Evolutionary conservation across 1,140 invertebrate genomes (phyloP).

Genomic region (Colletes latitarsis): DNA sequence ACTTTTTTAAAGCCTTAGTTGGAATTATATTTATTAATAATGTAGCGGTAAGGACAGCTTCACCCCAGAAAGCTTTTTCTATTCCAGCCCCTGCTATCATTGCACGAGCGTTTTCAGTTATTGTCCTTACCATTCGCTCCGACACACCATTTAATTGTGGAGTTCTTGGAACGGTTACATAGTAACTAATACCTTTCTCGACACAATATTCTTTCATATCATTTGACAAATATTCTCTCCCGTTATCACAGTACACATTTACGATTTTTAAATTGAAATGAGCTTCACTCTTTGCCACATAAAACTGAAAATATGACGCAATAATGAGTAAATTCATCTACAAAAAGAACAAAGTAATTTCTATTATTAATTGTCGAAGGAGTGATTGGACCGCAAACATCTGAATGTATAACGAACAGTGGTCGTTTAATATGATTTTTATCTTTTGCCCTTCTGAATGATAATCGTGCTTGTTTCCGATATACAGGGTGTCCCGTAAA

Average conservation of each 20-base stretch:
- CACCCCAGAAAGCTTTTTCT: conserved; percentile 73
- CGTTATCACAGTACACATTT: conserved; percentile 76
- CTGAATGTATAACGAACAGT: conserved; percentile 60
- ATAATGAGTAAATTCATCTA: too few relatives aligned
- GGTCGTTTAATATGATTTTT: conserved; percentile 49
- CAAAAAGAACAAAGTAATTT: not conserved
- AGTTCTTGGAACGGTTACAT: conserved; percentile 78
- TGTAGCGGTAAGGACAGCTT: conserved; percentile 72
- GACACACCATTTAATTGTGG: conserved; percentile 81
- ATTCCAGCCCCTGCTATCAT: conserved; percentile 71
- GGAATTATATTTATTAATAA: conserved; percentile 79
- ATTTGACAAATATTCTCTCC: conserved; percentile 6
- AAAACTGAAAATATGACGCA: not conserved
- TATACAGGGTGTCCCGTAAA: too few relatives aligned
- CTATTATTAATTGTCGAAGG: conserved; percentile 18
- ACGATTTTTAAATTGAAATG: conserved; percentile 52
- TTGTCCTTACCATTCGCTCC: conserved; percentile 79
- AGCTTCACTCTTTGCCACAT: not conserved
- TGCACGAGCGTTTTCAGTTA: conserved; percentile 76
- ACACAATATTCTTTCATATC: not conserved
- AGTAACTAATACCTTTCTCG: conserved; percentile 53
- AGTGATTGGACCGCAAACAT: conserved; percentile 34
- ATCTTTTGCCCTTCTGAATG: conserved; percentile 60
- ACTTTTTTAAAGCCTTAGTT: conserved; percentile 38
- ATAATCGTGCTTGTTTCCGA: conserved; percentile 77